Conservation (phyloP, 2,888 invertebrate genomes). For the Pammene fasciana region DNA sequence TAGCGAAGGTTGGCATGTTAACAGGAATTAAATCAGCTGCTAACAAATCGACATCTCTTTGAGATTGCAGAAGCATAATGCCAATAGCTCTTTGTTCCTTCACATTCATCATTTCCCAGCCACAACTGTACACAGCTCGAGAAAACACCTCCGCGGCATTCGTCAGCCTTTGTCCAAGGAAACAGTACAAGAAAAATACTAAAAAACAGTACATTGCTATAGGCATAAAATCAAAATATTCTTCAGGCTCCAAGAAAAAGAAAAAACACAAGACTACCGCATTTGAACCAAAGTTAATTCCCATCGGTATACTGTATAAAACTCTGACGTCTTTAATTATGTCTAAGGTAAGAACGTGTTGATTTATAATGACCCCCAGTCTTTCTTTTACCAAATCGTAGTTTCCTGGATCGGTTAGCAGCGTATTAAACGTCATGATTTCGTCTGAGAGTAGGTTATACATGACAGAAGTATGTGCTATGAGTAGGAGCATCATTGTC, state of each 20-base stretch:
- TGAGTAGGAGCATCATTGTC: conserved; percentile 61
- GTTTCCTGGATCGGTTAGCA: conserved; percentile 38
- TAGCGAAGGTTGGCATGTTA: conserved; percentile 73
- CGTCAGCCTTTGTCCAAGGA: conserved; percentile 66
- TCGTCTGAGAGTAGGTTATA: conserved; percentile 65
- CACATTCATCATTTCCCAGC: conserved; percentile 70
- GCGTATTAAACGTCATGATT: conserved; percentile 53
- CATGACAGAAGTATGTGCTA: conserved; percentile 67
- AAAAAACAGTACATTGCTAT: conserved; percentile 64
- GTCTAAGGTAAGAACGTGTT: conserved; percentile 59
- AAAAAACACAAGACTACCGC: conserved; percentile 67
- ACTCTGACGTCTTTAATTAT: conserved; percentile 57
- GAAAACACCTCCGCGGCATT: conserved; percentile 68
- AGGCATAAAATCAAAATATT: conserved; percentile 64
- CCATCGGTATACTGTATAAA: conserved; percentile 67
- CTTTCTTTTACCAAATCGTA: conserved; percentile 52
- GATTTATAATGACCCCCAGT: conserved; percentile 55
- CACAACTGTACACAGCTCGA: conserved; percentile 67
- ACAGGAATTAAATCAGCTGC: conserved; percentile 74
- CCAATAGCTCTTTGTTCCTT: conserved; percentile 62
- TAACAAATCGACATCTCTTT: conserved; percentile 62
- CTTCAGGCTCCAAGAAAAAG: conserved; percentile 61
- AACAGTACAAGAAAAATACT: conserved; percentile 72
- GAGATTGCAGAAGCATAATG: conserved; percentile 64
- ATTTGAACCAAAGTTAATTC: conserved; percentile 68